Conservation (phyloP, 2,113 vertebrate genomes). For the Aegotheles bennettii region DNA sequence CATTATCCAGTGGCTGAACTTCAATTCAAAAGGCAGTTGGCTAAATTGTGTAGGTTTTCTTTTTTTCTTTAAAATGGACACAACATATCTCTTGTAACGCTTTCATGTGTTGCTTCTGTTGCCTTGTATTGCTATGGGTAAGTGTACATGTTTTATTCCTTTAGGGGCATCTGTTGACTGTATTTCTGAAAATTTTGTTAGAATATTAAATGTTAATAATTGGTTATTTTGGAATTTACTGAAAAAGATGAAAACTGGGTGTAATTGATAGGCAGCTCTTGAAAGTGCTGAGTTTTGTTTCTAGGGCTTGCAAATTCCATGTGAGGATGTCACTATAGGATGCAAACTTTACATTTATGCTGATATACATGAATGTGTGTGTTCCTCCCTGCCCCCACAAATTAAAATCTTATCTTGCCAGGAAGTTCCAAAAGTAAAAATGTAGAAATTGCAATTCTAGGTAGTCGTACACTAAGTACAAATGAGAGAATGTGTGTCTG, state of each 20-base stretch:
- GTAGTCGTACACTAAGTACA: not conserved
- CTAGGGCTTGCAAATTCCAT: not conserved
- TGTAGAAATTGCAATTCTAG: not conserved
- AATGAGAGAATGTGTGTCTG: not conserved
- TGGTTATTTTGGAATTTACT: not conserved
- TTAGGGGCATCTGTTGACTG: not conserved
- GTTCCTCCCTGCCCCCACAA: not conserved
- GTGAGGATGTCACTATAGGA: not conserved
- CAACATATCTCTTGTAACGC: accelerated
- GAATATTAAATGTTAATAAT: not conserved
- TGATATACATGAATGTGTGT: not conserved
- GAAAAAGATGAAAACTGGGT: not conserved
- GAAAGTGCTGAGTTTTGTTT: not conserved
- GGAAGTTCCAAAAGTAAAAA: not conserved
- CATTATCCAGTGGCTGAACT: not conserved
- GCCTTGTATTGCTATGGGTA: not conserved
- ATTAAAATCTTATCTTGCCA: not conserved
- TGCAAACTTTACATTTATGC: not conserved
- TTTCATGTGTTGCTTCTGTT: not conserved
- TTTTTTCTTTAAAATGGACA: not conserved
- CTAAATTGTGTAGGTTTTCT: not conserved
- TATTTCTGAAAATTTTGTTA: not conserved
- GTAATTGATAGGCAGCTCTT: not conserved
- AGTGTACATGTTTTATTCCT: not conserved
- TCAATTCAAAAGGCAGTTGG: not conserved